Percentiles rank a stretch among this genome's conserved stretches.
phyloP scores from a whole-genome alignment of 2,888 invertebrate species.

The Ophion obscuratus region DNA sequence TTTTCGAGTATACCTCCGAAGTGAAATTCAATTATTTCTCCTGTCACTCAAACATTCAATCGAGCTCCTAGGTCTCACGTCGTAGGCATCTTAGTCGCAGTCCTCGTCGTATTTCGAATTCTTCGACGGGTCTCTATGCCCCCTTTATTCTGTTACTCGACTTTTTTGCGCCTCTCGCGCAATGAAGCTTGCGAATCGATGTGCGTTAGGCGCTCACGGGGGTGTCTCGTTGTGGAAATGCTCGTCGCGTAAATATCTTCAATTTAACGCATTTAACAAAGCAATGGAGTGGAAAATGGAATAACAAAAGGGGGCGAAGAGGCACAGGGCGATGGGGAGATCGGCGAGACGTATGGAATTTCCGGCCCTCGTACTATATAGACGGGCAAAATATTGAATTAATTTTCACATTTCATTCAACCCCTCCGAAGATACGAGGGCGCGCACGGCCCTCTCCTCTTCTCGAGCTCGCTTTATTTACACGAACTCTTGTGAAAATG shows the following conservation, averaged over 20 bases:
- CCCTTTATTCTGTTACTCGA: neutral
- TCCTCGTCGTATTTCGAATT: constrained; percentile 9
- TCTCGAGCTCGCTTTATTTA: constrained; percentile 3
- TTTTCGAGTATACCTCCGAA: constrained; percentile 33
- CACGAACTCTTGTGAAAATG: constrained; percentile 6
- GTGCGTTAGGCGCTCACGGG: neutral
- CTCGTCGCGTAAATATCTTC: constrained; percentile 6
- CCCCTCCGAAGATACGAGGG: neutral
- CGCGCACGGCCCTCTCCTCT: neutral
- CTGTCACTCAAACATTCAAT: constrained; percentile 59
- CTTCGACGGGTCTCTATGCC: neutral
- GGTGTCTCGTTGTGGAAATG: neutral
- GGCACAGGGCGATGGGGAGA: neutral
- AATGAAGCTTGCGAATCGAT: neutral
- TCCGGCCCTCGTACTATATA: neutral
- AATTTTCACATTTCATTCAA: constrained; percentile 47
- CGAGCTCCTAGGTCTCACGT: constrained; percentile 7
- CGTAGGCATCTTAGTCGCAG: neutral
- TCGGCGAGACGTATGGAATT: constrained; percentile 1
- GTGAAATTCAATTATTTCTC: constrained; percentile 53
- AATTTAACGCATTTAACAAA: constrained; percentile 13
- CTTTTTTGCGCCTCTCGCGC: neutral
- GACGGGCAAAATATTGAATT: constrained; percentile 19
- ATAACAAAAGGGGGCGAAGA: neutral
- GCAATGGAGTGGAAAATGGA: constrained; percentile 5